Evolutionary conservation across 2,888 invertebrate genomes (phyloP), one percentile per base, ranked within the genome.

Genomic region (Acrobeloides nanus): DNA sequence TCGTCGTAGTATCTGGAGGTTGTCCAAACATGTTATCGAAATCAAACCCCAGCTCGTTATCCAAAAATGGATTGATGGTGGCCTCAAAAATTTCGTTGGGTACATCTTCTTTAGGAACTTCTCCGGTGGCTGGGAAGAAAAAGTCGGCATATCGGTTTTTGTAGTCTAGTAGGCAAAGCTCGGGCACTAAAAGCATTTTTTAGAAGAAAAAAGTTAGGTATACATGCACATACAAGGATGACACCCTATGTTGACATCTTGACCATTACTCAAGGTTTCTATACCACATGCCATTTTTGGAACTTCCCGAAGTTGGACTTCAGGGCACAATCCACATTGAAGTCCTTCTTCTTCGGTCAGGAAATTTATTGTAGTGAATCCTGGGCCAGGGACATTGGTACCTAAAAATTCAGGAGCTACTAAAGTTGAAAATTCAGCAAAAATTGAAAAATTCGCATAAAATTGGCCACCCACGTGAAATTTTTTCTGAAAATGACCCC

Each of bases 221-320:
- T 33, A 33, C 12, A 24, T 46, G 34, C 24, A 18, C 20, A 12
- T 40, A 55, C 58, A 41, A 23, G 57, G 53, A 49, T 63, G 53
- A 31, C 59, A 59, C 12, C 61, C 62, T 29, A 59, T 59, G 25
- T 56, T 55, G 17, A 59, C 62, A 8, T 61, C 64, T 7, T 55
- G 46, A 4, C 50, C 51, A 39, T 65, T 62, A 23, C 51, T 53
- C 21, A 49, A 40, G 6, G 59, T 48, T 47, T 64, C 59, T n/a
- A 65, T 49, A 7, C 64, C 69, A 50, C 69, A 69, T 3, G 69
- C 69, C 24, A 48, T 61, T 27, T 53, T 53, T 10, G 66, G 54
- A 37, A 58, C 33, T 26, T 54, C 38, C 7, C 32, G 27, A 12
- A 42, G 26, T 5, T 40, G 38, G 17, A 47, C 40, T 32, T 62